These are phyloP conservation scores for Drosophila paramelanica DNA, from an alignment of 2,888 invertebrate species.

Conservation along the genomic window DNA sequence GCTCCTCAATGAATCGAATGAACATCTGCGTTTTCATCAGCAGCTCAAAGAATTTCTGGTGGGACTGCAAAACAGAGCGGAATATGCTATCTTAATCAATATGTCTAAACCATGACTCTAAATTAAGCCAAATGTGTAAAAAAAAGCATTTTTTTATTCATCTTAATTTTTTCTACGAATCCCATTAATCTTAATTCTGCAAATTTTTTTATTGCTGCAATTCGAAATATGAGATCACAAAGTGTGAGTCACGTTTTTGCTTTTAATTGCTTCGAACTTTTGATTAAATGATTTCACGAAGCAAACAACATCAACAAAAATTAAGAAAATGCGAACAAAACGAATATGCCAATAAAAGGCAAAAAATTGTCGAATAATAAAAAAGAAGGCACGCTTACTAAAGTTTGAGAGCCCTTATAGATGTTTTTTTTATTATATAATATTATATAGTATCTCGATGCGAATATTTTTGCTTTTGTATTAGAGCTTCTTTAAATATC, in stretches of 20 bases:
- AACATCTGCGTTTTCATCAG: constrained; percentile 98
- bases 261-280: neutral
- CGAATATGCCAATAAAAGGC: neutral
- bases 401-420: neutral
- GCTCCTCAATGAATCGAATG: constrained; percentile 98
- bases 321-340: neutral
- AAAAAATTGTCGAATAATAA: neutral
- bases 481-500: no score
- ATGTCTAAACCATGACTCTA: neutral
- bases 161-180: neutral
- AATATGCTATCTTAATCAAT: neutral
- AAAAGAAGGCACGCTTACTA: neutral
- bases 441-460: no score
- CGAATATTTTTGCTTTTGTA: no score
- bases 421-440: no score
- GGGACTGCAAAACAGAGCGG: constrained; percentile 85
- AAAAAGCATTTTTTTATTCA: neutral
- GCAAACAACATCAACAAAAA: constrained; percentile 18
- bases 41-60: constrained; percentile 94
- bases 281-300: constrained; percentile 27
- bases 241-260: constrained; percentile 18
- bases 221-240: constrained; percentile 42
- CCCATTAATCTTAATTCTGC: neutral
- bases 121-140: neutral
- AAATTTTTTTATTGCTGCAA: neutral